Base-by-base conservation (phyloP, 2,888 invertebrate species). In the Diogma glabrata region DNA sequence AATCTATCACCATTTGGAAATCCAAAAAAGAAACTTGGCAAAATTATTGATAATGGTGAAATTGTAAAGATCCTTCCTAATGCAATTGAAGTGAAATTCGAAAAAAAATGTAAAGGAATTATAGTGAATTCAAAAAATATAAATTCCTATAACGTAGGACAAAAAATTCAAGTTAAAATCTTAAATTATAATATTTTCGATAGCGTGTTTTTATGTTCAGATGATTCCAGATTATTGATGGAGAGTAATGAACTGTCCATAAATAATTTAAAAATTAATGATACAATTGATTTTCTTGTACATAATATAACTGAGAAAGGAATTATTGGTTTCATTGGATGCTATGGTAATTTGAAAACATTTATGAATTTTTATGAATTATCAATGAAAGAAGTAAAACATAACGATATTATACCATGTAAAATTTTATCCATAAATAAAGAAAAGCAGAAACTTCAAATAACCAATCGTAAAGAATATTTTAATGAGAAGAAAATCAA, bases 151-250 rank as follows among this genome's bases (percentile, higher is more conserved):
- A n/a, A n/a, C n/a, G n/a, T n/a, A n/a, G 43, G 43, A 1, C 43
- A 43, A n/a, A n/a, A n/a, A 14, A 43, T 43, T n/a, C 20, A 43
- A 43, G 43, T 43, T 22, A 43, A 43, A 8, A 69, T 88, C 1
- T 63, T 85, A 1, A 73, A 76, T 51, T 87, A 83, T 69, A 78
- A 81, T 64, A 66, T 75, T 22, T 72, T 82, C 43, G 83, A 85
- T 60, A 74, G 75, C 55, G 61, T 76, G 24, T 87, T 82, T 65
- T 73, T 83, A 8, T 82, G 87, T 60, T 75, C 80, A 2, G 81
- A 83, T 66, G 76, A 83, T 63, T 65, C 73, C 2, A 60, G 66
- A 1, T 54, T 80, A 3, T 59, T 87, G 2, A 64, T 71, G 23
- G 77, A 81, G 62, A 73, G 72, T 56, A 68, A 75, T 22, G 22